These are phyloP conservation scores for Strongylocentrotus purpuratus DNA, from an alignment of 35 echinoderm and acorn worm species.

Conservation along the genomic window DNA sequence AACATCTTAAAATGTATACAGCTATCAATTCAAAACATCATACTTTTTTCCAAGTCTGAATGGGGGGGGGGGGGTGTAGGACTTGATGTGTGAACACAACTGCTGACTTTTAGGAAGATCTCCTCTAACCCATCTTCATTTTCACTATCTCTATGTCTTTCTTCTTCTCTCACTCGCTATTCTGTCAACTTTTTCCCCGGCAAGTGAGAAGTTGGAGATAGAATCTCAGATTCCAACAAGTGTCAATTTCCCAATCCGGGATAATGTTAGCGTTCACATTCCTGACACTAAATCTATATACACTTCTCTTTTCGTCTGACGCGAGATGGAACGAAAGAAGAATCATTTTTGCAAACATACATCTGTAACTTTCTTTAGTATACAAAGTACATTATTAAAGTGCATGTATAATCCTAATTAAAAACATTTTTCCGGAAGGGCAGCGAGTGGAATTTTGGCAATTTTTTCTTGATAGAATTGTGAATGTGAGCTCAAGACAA, in stretches of 20 bases:
- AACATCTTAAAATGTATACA: too few species aligned
- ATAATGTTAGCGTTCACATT: neutral
- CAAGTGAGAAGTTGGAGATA: neutral
- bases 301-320: neutral
- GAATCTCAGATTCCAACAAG: slow-evolving; percentile 3
- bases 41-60: too few species aligned
- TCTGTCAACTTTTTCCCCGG: neutral
- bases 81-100: too few species aligned
- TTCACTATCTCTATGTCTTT: neutral
- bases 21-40: too few species aligned
- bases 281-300: neutral
- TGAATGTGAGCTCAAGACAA: neutral
- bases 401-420: too few species aligned
- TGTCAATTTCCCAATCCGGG: neutral
- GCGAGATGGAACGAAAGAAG: neutral
- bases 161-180: neutral
- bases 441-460: neutral
- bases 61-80: too few species aligned
- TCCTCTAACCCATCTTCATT: neutral
- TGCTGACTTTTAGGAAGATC: neutral
- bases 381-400: too few species aligned
- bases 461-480: neutral
- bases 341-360: neutral
- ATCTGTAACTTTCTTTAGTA: neutral
- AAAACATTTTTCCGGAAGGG: neutral